phyloP scores from a whole-genome alignment of 2,113 vertebrate species.

The Anguilla japonica region DNA sequence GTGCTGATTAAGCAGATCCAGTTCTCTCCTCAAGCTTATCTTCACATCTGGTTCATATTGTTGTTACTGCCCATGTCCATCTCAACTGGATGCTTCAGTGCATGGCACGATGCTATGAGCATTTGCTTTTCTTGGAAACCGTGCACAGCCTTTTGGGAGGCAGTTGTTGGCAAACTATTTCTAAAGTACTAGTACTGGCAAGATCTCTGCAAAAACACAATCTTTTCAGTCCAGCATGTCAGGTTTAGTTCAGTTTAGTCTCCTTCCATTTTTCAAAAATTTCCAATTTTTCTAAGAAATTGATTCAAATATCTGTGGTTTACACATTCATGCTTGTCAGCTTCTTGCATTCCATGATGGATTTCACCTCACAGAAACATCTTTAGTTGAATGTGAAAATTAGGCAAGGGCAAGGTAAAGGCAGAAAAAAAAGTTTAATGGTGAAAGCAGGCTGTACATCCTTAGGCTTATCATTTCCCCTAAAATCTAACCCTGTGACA shows the following conservation, averaged over 20 bases:
- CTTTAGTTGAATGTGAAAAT: background rate
- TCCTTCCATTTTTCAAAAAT: constrained; percentile 20
- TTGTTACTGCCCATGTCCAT: background rate
- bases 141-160: background rate
- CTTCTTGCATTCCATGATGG: too few species aligned
- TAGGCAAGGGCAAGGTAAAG: background rate
- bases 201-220: constrained; percentile 24
- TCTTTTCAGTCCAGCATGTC: constrained; percentile 34
- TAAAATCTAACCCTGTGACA: background rate
- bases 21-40: background rate
- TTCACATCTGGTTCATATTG: background rate
- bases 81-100: background rate
- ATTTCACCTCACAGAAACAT: too few species aligned
- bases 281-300: constrained; percentile 25
- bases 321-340: background rate
- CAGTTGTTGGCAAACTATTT: constrained; percentile 12
- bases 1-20: background rate
- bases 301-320: constrained; percentile 16
- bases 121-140: background rate
- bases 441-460: background rate
- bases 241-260: constrained; percentile 12
- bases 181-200: constrained; percentile 17
- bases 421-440: background rate
- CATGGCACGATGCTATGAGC: background rate
- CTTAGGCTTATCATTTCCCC: background rate